phyloP scores from a whole-genome alignment of 2,888 invertebrate genomes.

The Pseudococcus viburni region DNA sequence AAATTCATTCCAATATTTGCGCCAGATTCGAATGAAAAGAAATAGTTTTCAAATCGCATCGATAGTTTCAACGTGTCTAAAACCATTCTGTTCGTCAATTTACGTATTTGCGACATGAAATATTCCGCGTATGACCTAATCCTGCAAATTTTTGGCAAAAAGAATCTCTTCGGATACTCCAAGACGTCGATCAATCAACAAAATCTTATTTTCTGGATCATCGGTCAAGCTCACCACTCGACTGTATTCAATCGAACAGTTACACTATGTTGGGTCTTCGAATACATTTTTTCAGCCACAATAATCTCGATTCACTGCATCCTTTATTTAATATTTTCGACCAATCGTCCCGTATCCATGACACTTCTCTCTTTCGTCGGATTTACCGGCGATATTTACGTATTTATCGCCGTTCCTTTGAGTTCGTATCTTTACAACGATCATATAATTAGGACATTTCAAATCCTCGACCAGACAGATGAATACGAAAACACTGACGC shows the following conservation, averaged over 20 bases:
- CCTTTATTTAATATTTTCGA: background rate
- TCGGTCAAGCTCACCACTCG: background rate
- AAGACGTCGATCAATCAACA: background rate
- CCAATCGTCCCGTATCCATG: background rate
- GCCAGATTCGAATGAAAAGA: too few species aligned
- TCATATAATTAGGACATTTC: background rate
- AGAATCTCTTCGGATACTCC: background rate
- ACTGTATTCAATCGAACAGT: background rate
- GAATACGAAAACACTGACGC: background rate
- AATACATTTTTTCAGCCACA: background rate
- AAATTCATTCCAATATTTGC: too few species aligned
- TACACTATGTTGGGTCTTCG: background rate
- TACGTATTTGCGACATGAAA: background rate
- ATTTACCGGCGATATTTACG: background rate
- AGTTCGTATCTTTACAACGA: background rate
- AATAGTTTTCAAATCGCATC: too few species aligned
- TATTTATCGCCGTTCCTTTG: background rate
- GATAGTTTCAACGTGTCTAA: background rate
- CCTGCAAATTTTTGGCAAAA: background rate
- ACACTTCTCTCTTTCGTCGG: background rate
- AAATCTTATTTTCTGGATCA: background rate
- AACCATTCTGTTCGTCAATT: background rate
- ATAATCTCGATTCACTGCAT: background rate
- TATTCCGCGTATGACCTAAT: background rate
- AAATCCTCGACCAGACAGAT: background rate